phyloP scores from a whole-genome alignment of 2,888 invertebrate genomes.

The Trissoscelio sp. region DNA sequence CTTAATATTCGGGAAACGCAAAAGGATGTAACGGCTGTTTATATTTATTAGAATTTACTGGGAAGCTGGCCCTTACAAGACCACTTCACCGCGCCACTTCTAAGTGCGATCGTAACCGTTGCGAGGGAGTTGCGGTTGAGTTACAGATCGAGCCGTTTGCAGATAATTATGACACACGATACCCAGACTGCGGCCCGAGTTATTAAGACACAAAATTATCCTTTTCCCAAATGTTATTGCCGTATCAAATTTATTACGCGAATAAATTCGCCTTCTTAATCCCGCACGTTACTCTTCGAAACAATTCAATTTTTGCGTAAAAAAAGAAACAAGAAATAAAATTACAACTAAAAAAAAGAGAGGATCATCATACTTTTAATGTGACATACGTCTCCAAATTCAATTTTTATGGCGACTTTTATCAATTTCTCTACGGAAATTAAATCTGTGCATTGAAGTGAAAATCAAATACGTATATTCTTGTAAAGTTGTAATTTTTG shows the following conservation, averaged over 20 bases:
- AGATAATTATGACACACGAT: constrained; percentile 81
- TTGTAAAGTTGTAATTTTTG: too few relatives aligned
- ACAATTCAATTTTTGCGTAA: constrained; percentile 13
- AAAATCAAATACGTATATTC: too few relatives aligned
- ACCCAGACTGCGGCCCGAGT: constrained; percentile 70
- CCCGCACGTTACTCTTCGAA: background rate
- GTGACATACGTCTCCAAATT: too few relatives aligned
- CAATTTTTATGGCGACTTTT: too few relatives aligned
- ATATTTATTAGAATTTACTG: constrained; percentile 80
- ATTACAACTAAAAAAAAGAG: too few relatives aligned
- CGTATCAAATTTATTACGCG: constrained; percentile 38
- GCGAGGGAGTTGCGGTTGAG: constrained; percentile 72
- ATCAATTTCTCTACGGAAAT: too few relatives aligned
- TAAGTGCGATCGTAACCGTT: constrained; percentile 73
- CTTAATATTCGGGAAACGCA: constrained; percentile 33
- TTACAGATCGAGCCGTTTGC: constrained; percentile 76
- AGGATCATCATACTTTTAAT: too few relatives aligned
- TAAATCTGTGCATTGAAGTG: too few relatives aligned
- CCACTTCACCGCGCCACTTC: constrained; percentile 65
- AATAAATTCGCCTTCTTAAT: constrained; percentile 47
- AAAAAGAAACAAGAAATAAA: too few relatives aligned
- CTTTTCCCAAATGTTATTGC: constrained; percentile 58
- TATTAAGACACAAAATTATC: constrained; percentile 70
- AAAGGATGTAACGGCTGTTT: constrained; percentile 67
- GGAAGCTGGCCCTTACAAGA: constrained; percentile 70